Percentiles rank a stretch among this genome's conserved stretches.
Conservation (phyloP, 2,888 invertebrate genomes). For the Yponomeuta evonymella region DNA sequence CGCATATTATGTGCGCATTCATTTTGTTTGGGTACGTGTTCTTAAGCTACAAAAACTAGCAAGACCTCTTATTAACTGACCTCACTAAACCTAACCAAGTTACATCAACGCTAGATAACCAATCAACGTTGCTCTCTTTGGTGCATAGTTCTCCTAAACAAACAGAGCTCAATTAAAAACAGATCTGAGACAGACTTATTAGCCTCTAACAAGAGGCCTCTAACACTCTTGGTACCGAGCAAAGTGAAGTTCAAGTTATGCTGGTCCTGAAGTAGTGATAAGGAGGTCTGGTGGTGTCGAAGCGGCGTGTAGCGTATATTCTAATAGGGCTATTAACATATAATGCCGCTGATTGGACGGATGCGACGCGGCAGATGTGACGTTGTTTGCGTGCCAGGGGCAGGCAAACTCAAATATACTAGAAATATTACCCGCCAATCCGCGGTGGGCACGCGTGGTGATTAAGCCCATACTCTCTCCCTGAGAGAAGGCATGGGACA, state of each 20-base stretch:
- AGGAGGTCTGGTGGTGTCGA: constrained; percentile 36
- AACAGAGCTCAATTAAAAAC: neutral
- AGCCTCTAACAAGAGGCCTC: constrained; percentile 5
- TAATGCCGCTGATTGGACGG: constrained; percentile 78
- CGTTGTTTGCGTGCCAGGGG: constrained; percentile 44
- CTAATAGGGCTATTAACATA: constrained; percentile 76
- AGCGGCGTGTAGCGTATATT: constrained; percentile 61
- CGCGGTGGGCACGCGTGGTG: no score
- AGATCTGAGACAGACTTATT: neutral
- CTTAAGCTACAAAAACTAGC: neutral
- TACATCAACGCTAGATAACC: neutral
- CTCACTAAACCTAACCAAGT: neutral
- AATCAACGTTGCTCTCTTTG: neutral
- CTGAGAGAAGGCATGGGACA: no score
- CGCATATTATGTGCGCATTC: no score
- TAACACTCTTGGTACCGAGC: neutral
- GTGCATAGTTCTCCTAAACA: neutral
- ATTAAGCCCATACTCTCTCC: no score
- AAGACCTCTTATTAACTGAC: neutral
- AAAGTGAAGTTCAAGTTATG: constrained; percentile 28
- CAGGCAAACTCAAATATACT: constrained; percentile 33
- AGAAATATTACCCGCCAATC: no score
- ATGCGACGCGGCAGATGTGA: constrained; percentile 69
- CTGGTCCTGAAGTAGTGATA: constrained; percentile 41
- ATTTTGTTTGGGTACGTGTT: no score